Conservation (phyloP, 2,113 vertebrate species). For the Neodon shergylaensis region DNA sequence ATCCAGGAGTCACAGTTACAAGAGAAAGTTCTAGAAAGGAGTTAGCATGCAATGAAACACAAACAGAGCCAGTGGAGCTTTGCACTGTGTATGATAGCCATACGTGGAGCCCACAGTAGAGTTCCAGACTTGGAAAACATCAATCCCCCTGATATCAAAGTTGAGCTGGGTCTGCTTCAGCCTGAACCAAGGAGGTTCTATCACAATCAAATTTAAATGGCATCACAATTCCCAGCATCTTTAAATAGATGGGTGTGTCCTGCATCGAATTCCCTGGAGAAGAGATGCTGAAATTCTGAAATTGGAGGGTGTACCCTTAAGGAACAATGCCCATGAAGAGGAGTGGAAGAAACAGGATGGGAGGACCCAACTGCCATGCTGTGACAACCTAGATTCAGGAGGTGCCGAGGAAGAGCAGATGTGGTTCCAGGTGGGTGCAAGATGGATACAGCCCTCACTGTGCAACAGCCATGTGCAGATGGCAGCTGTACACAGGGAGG, state of each 20-base stretch:
- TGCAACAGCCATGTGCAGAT: neutral
- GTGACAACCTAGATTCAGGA: neutral
- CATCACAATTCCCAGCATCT: neutral
- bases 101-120: neutral
- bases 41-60: neutral
- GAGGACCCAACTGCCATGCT: neutral
- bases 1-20: neutral
- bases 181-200: neutral
- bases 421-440: neutral
- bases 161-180: neutral
- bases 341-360: fast-evolving
- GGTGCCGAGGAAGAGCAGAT: neutral
- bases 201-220: neutral
- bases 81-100: neutral
- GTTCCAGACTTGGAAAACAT: neutral
- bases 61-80: neutral
- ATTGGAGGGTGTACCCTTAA: neutral
- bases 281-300: neutral
- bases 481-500: neutral
- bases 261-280: neutral
- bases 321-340: neutral
- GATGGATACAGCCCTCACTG: neutral
- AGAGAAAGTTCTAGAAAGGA: neutral
- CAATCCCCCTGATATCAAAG: neutral
- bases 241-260: neutral